phyloP scores from a whole-genome alignment of 30 jellyfish, hydroid and myxozoan species.

The Aurelia sp. region DNA sequence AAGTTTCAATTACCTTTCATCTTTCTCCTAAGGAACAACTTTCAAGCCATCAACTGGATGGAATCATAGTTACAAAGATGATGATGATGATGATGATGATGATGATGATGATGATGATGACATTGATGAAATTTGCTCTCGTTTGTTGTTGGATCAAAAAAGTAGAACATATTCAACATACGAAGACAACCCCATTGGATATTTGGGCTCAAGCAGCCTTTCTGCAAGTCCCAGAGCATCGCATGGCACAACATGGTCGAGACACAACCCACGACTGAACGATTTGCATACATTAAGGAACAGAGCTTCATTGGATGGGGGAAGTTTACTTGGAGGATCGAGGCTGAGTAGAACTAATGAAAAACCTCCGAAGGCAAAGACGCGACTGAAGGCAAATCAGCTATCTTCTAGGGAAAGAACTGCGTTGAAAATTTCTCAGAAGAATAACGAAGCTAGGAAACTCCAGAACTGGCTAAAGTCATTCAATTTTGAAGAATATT shows the following conservation, averaged over 20 bases:
- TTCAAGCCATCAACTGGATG: no score
- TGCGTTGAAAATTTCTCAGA: not conserved
- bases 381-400: not conserved
- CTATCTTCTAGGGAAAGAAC: not conserved
- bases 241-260: not conserved
- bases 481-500: conserved; percentile 25
- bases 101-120: no score
- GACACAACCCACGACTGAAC: not conserved
- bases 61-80: no score
- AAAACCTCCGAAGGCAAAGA: not conserved
- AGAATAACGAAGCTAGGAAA: conserved; percentile 14
- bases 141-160: not conserved
- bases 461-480: conserved; percentile 35
- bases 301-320: not conserved
- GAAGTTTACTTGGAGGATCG: not conserved
- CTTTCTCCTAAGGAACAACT: no score
- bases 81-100: no score
- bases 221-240: not conserved
- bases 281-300: not conserved
- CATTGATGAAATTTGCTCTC: not conserved
- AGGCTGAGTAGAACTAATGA: not conserved
- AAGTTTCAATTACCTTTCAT: no score
- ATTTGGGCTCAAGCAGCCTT: not conserved
- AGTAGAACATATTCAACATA: not conserved
- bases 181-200: not conserved